A percentile compares a stretch with the other conserved stretches of the same genome.
Conservation (phyloP, 2,888 invertebrate genomes). For the Pogonocherus hispidulus region DNA sequence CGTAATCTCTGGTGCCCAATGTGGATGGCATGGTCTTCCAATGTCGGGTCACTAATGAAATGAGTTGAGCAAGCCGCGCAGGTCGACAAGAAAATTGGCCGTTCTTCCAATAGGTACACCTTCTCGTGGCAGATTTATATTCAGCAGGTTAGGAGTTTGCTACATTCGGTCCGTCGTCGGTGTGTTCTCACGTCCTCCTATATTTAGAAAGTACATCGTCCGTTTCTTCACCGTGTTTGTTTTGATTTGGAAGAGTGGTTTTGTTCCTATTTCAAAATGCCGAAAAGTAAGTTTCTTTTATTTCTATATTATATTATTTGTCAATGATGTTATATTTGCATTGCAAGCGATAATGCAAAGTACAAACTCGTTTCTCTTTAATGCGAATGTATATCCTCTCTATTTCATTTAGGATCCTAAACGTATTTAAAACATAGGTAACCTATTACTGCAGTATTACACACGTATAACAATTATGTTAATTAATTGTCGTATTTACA, state of each 20-base stretch:
- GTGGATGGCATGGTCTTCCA: slow-evolving; percentile 7
- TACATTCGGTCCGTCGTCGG: slow-evolving; percentile 10
- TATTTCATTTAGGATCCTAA: too few species aligned
- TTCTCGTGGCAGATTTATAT: slow-evolving; percentile 18
- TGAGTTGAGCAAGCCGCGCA: slow-evolving; percentile 1
- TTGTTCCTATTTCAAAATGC: slow-evolving; percentile 13
- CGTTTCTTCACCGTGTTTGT: slow-evolving; percentile 15
- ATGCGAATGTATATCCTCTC: too few species aligned
- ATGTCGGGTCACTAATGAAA: slow-evolving; percentile 5
- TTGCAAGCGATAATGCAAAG: too few species aligned
- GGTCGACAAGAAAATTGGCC: slow-evolving; percentile 1
- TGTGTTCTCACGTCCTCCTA: slow-evolving; percentile 4
- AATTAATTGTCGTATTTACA: too few species aligned
- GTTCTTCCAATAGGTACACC: not conserved
- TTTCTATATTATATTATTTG: not conserved
- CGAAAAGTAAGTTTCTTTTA: slow-evolving; percentile 24
- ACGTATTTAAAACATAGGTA: too few species aligned
- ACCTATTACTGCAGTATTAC: too few species aligned
- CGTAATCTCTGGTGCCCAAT: not conserved
- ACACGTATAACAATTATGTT: too few species aligned
- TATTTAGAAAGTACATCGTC: slow-evolving; percentile 22
- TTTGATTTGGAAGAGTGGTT: slow-evolving; percentile 13
- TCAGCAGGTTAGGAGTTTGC: slow-evolving; percentile 10
- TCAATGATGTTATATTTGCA: too few species aligned
- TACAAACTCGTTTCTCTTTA: too few species aligned